These are phyloP conservation scores for Microplitis manilae DNA, from an alignment of 2,888 invertebrate genomes.

Conservation along the genomic window DNA sequence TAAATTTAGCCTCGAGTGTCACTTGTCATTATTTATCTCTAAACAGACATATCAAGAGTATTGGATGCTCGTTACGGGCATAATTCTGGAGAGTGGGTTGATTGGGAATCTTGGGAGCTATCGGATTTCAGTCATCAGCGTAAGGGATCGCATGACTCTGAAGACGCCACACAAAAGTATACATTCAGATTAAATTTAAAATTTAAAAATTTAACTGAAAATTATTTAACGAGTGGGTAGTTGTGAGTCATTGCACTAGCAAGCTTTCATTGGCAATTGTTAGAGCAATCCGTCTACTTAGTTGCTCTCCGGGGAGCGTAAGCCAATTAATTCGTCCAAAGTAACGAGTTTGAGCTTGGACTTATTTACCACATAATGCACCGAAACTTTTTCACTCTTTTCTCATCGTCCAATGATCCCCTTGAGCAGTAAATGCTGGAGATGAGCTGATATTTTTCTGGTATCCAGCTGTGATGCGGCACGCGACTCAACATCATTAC, in stretches of 20 bases:
- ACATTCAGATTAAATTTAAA: too few relatives aligned
- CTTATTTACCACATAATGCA: conserved; percentile 63
- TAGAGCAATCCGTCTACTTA: neutral
- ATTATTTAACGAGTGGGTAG: too few relatives aligned
- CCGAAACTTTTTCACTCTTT: neutral
- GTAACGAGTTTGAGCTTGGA: conserved; percentile 58
- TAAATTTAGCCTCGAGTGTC: neutral
- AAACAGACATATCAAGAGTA: conserved; percentile 21
- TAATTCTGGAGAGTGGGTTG: too few relatives aligned
- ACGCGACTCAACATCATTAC: conserved; percentile 71
- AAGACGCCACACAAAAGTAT: neutral
- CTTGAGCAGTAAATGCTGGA: neutral
- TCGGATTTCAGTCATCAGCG: too few relatives aligned
- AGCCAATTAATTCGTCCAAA: conserved; percentile 68
- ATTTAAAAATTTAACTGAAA: too few relatives aligned
- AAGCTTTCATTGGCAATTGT: too few relatives aligned
- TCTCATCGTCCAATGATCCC: neutral
- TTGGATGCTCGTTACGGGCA: conserved; percentile 21
- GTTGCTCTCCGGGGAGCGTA: conserved; percentile 43
- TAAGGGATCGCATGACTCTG: neutral
- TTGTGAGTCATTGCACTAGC: too few relatives aligned
- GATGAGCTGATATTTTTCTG: conserved; percentile 30
- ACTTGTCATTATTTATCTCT: neutral
- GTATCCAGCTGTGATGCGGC: conserved; percentile 63
- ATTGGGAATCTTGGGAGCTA: too few relatives aligned